Percentiles rank a stretch among this genome's conserved stretches.
These are phyloP conservation scores for Diorhabda elongata DNA, from an alignment of 1,140 invertebrate genomes.

Conservation along the genomic window DNA sequence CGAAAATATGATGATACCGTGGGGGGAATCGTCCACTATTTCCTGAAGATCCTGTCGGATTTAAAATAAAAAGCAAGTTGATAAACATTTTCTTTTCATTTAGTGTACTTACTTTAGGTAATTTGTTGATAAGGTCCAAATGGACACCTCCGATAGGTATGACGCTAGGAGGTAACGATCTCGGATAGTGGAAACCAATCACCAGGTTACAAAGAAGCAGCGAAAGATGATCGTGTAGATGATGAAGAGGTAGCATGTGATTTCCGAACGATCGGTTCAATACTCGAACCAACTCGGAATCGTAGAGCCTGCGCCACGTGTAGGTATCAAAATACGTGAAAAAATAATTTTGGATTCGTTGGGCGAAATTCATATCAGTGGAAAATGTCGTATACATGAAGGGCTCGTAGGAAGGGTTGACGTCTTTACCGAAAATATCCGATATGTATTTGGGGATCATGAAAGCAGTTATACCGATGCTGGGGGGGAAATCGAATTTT, in stretches of 20 bases:
- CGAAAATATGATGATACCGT: slow-evolving; percentile 51
- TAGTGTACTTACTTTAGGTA: slow-evolving; percentile 30
- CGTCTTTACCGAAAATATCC: slow-evolving; percentile 25
- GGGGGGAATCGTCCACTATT: slow-evolving; percentile 47
- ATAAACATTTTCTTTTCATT: slow-evolving; percentile 14
- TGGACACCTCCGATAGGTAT: slow-evolving; percentile 56
- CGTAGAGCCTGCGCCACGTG: slow-evolving; percentile 6
- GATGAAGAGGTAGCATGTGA: slow-evolving; percentile 22
- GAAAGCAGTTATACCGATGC: slow-evolving; percentile 30
- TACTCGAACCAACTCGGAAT: slow-evolving; percentile 4
- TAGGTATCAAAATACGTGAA: slow-evolving; percentile 21
- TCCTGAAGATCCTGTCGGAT: slow-evolving; percentile 47
- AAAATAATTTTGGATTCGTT: slow-evolving; percentile 26
- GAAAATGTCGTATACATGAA: slow-evolving; percentile 14
- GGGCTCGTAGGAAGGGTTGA: slow-evolving; percentile 21
- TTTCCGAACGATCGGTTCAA: slow-evolving; percentile 24
- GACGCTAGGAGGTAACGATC: slow-evolving; percentile 50
- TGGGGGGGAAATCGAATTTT: slow-evolving; percentile 23
- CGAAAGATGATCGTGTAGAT: slow-evolving; percentile 25
- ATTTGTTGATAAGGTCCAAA: slow-evolving; percentile 38
- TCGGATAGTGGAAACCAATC: slow-evolving; percentile 45
- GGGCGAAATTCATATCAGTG: slow-evolving; percentile 23
- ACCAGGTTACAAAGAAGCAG: slow-evolving; percentile 48
- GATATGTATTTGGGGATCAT: slow-evolving; percentile 26
- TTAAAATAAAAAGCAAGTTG: slow-evolving; percentile 25